phyloP scores from a whole-genome alignment of 2,113 vertebrate genomes.

The Motacilla tschutschensis region DNA sequence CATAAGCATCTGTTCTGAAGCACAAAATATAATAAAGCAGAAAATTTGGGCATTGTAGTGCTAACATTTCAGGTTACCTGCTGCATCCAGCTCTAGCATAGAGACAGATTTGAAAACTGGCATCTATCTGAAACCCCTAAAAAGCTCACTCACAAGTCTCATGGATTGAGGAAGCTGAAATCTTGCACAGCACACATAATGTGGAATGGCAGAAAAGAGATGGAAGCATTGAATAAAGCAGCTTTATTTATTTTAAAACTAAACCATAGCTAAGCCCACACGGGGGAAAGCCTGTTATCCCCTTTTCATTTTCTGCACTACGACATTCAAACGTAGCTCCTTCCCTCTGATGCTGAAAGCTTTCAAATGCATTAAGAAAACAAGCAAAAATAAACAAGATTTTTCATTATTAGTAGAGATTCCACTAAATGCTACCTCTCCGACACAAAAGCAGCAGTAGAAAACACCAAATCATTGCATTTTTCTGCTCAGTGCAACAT shows the following conservation, averaged over 20 bases:
- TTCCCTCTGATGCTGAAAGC: slow-evolving; percentile 18
- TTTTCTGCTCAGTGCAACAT: slow-evolving; percentile 49
- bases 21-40: background rate
- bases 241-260: slow-evolving; percentile 14
- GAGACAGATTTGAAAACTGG: background rate
- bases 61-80: background rate
- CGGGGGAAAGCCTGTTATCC: background rate
- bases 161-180: background rate
- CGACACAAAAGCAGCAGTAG: slow-evolving; percentile 15
- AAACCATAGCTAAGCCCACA: background rate
- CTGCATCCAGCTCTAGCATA: background rate
- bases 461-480: slow-evolving; percentile 14
- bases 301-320: slow-evolving; percentile 1
- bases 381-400: slow-evolving; percentile 10
- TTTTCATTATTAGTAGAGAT: slow-evolving; percentile 2
- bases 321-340: background rate
- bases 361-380: slow-evolving; percentile 20
- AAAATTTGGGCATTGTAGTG: background rate
- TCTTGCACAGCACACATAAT: background rate
- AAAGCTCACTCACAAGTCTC: background rate
- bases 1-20: background rate
- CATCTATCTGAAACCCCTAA: background rate
- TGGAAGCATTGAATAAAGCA: slow-evolving; percentile 20
- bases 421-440: slow-evolving; percentile 20
- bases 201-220: background rate